A percentile compares a stretch with the other conserved stretches of the same genome.
phyloP scores from a whole-genome alignment of 2,113 vertebrate species.

The Seriola quinqueradiata region DNA sequence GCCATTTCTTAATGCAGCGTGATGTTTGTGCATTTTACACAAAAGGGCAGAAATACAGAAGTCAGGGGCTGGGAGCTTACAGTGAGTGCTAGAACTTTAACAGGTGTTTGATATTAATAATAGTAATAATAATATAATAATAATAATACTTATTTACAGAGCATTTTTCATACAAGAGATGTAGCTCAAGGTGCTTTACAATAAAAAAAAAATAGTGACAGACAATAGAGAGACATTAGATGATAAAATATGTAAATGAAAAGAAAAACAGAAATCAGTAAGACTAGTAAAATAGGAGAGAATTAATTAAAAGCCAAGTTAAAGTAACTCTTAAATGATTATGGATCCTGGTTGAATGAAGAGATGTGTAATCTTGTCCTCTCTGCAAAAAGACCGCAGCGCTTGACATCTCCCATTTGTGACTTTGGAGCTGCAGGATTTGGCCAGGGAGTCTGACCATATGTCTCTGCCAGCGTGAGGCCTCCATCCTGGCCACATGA shows the following conservation, averaged over 20 bases:
- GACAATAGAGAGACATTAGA: not conserved
- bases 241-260: too few relatives aligned
- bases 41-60: not conserved
- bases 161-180: too few relatives aligned
- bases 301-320: too few relatives aligned
- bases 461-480: conserved; percentile 54
- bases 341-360: not conserved
- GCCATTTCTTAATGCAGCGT: too few relatives aligned
- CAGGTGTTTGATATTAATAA: not conserved
- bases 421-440: conserved; percentile 46
- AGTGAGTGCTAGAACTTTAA: not conserved
- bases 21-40: not conserved
- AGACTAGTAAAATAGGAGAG: too few relatives aligned
- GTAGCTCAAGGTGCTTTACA: too few relatives aligned
- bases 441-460: conserved; percentile 51
- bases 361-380: conserved; percentile 12
- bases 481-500: conserved; percentile 42
- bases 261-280: too few relatives aligned
- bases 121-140: too few relatives aligned
- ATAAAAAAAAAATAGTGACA: too few relatives aligned
- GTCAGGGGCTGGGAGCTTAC: not conserved
- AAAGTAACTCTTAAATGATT: not conserved
- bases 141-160: too few relatives aligned
- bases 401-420: conserved; percentile 38
- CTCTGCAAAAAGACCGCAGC: not conserved